Evolutionary conservation across 2,888 invertebrate genomes (phyloP), one percentile per base, ranked within the genome.

Genomic region (Lycaena phlaeas): DNA sequence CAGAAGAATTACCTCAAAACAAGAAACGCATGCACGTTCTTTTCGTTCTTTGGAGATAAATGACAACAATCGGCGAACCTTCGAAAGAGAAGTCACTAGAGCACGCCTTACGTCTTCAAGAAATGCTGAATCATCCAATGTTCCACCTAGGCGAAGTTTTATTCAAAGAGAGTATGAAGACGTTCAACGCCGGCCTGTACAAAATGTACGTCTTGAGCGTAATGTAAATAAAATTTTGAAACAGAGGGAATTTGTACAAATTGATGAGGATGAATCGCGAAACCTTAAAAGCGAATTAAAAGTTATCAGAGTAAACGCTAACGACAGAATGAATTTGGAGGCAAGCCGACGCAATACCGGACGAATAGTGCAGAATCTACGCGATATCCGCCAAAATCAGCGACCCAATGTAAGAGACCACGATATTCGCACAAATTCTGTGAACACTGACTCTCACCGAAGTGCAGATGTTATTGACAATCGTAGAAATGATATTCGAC

Each of bases 61-160:
- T 5, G 18, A 2, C 17, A 12, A 34, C 18, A 34, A 10, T 4
- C 34, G 18, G 12, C 22, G 17, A 9, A 18, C 22, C 3, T 9
- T 18, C 18, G 34, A 34, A 34, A 12, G 34, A 17, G 18, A 34
- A 11, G 34, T 18, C 10, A 29, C 14, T 14, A 34, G 34, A 22
- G 3, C 34, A 34, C 34, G 18, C 7, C 12, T 22, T 22, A 18
- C 11, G 4, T 2, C 22, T 9, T 34, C 12, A 10, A 11, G 34
- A 22, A 7, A 17, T 34, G 12, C 34, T 4, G 11, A 11, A 11
- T 18, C 12, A 11, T 10, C 9, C 1, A 3, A 11, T 18, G 18
- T 18, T 5, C 34, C 11, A 10, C 18, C 11, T 12, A 34, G 31
- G 6, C 17, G 18, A 34, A 34, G 4, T 12, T 7, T 18, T 34